phyloP scores from a whole-genome alignment of 1,140 invertebrate genomes.

The Augochlora pura region DNA sequence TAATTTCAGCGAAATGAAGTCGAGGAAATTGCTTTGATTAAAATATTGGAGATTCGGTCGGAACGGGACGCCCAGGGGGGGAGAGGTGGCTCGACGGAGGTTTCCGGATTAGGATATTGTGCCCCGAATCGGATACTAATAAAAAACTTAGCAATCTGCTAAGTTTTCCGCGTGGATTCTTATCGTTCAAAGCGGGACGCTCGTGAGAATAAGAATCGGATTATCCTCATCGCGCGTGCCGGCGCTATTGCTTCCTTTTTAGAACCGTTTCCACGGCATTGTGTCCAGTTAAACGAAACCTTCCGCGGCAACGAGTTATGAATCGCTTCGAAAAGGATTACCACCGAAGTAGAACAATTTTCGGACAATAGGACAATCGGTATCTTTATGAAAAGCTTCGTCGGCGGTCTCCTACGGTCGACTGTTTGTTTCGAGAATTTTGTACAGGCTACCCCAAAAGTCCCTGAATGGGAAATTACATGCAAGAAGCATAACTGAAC shows the following conservation, averaged over 20 bases:
- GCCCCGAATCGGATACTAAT: constrained; percentile 10
- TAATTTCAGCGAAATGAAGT: constrained; percentile 43
- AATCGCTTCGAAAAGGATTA: neutral
- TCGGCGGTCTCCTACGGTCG: no score
- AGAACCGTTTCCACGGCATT: neutral
- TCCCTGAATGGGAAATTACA: no score
- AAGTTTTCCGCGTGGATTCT: neutral
- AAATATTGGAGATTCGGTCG: constrained; percentile 48
- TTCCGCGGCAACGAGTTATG: neutral
- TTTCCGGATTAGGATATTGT: constrained; percentile 18
- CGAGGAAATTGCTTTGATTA: constrained; percentile 59
- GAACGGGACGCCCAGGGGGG: neutral
- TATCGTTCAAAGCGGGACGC: neutral
- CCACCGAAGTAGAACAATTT: neutral
- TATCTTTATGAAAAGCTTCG: no score
- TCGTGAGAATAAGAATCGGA: neutral
- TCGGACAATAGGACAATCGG: neutral
- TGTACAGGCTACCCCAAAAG: no score
- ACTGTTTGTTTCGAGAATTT: no score
- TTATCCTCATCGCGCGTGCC: neutral
- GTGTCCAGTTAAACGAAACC: neutral
- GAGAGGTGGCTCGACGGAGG: neutral
- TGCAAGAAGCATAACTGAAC: no score
- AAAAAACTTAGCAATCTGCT: constrained; percentile 7
- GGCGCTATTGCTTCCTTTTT: neutral